Evolutionary conservation across 2,888 invertebrate genomes (phyloP).

Genomic region (Lithosia quadra): DNA sequence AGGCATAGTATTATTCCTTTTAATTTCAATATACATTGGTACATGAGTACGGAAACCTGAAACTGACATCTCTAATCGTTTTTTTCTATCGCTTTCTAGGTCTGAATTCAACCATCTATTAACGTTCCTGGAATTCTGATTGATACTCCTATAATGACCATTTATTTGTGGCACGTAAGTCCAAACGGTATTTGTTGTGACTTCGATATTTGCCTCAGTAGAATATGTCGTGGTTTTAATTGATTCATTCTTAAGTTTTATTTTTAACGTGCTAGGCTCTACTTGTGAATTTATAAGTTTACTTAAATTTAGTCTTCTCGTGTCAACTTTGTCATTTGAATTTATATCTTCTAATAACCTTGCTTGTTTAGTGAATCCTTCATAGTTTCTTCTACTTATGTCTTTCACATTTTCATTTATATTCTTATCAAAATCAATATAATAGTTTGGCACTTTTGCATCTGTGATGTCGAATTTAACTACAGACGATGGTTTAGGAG

Average conservation of each 20-base stretch:
- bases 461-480: conserved; percentile 77
- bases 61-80: conserved; percentile 66
- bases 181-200: conserved; percentile 56
- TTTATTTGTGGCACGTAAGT: conserved; percentile 79
- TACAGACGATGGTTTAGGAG: conserved; percentile 64
- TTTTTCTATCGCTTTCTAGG: conserved; percentile 68
- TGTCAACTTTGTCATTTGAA: not conserved
- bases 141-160: conserved; percentile 76
- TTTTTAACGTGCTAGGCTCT: conserved; percentile 58
- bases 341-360: conserved; percentile 12
- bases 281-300: conserved; percentile 31
- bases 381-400: conserved; percentile 36
- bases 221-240: conserved; percentile 48
- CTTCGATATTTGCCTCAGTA: conserved; percentile 24
- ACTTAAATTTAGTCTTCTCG: not conserved
- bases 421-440: conserved; percentile 47
- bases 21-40: conserved; percentile 77
- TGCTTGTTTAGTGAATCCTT: conserved; percentile 29
- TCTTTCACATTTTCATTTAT: conserved; percentile 46
- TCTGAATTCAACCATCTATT: conserved; percentile 56
- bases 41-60: conserved; percentile 65
- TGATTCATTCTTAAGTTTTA: conserved; percentile 68
- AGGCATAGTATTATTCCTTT: conserved; percentile 65
- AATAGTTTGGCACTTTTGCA: conserved; percentile 75
- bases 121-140: conserved; percentile 62